Conservation (phyloP, 35 echinoderm and acorn worm species). For the Heliocidaris tuberculata region DNA sequence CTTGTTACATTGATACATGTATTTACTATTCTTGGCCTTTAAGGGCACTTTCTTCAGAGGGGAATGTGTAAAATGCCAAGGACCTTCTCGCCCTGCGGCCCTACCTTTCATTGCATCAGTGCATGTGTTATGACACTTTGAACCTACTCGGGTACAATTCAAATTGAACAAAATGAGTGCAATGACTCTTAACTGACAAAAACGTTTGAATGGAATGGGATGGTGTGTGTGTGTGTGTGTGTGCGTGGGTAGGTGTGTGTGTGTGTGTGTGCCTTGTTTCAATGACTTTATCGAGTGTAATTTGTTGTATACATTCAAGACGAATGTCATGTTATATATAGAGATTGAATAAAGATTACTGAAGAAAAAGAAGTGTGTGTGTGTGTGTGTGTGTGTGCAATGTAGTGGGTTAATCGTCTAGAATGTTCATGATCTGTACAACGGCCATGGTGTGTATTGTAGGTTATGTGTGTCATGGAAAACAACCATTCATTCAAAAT, state of each 20-base stretch:
- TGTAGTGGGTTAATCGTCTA: neutral
- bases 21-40: neutral
- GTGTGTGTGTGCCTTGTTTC: too few relatives aligned
- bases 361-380: too few relatives aligned
- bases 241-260: too few relatives aligned
- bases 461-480: too few relatives aligned
- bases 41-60: neutral
- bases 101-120: neutral
- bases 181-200: neutral
- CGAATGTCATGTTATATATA: too few relatives aligned
- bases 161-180: neutral
- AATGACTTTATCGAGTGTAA: too few relatives aligned
- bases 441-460: too few relatives aligned
- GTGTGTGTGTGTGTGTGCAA: neutral
- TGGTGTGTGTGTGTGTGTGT: too few relatives aligned
- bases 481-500: too few relatives aligned
- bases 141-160: neutral
- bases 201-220: neutral
- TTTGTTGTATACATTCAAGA: too few relatives aligned
- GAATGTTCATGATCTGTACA: neutral
- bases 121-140: neutral
- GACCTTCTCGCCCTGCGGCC: neutral
- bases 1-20: too few relatives aligned
- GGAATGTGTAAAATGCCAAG: slow-evolving; percentile 1
- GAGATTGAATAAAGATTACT: too few relatives aligned